phyloP scores from a whole-genome alignment of 2,113 vertebrate species.

The Cebus imitator region DNA sequence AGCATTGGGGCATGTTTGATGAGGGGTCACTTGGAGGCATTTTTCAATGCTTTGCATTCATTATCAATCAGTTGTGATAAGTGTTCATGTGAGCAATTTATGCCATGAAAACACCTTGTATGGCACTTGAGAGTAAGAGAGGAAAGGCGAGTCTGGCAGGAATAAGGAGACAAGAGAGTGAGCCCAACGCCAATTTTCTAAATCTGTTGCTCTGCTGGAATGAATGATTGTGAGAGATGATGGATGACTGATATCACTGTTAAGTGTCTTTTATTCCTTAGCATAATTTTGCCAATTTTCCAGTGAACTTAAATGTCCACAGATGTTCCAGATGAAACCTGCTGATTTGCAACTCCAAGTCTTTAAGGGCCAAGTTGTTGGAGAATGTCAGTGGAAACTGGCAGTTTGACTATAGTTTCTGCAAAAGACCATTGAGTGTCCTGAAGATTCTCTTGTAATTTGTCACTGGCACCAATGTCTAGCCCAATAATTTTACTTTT shows the following conservation, averaged over 20 bases:
- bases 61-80: conserved; percentile 69
- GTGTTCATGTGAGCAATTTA: conserved; percentile 68
- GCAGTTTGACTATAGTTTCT: conserved; percentile 48
- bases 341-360: conserved; percentile 70
- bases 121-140: background rate
- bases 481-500: conserved; percentile 27
- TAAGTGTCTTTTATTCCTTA: conserved; percentile 74
- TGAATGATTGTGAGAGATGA: conserved; percentile 66
- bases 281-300: conserved; percentile 80
- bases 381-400: conserved; percentile 60
- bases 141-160: background rate
- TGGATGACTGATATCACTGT: conserved; percentile 80
- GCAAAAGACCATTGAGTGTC: conserved; percentile 11
- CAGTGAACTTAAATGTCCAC: conserved; percentile 72
- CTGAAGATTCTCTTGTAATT: conserved; percentile 46
- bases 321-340: conserved; percentile 78
- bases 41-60: conserved; percentile 57
- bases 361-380: conserved; percentile 66
- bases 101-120: conserved; percentile 69
- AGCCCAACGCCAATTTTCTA: conserved; percentile 72
- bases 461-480: conserved; percentile 38
- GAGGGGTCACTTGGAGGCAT: conserved; percentile 64
- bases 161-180: conserved; percentile 40
- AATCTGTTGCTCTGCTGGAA: conserved; percentile 67
- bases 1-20: conserved; percentile 48